Evolutionary conservation across 92 coral and sea anemone species (phyloP).

Genomic region (Phenganax marumi): DNA sequence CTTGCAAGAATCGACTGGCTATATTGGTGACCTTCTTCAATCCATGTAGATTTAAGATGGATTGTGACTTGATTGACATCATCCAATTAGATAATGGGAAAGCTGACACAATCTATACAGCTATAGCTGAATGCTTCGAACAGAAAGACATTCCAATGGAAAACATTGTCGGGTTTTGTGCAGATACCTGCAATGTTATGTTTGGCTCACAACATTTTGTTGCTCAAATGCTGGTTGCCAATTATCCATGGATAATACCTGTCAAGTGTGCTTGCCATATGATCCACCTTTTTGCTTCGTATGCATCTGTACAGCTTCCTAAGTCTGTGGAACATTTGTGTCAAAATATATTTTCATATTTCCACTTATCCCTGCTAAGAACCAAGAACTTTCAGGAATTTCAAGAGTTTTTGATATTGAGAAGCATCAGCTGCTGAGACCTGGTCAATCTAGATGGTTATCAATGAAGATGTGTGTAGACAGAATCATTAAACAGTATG

Average conservation of each 20-base stretch:
- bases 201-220: neutral
- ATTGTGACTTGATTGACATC: neutral
- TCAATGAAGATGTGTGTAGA: constrained; percentile 58
- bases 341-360: constrained; percentile 47
- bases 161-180: neutral
- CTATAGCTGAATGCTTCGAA: neutral
- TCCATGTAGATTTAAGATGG: neutral
- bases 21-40: too few relatives aligned
- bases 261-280: constrained; percentile 55
- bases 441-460: constrained; percentile 55
- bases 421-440: constrained; percentile 48
- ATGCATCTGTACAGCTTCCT: constrained; percentile 54
- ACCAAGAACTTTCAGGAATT: constrained; percentile 45
- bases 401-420: constrained; percentile 56
- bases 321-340: constrained; percentile 43
- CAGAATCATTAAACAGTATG: constrained; percentile 57
- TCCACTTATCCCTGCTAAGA: constrained; percentile 49
- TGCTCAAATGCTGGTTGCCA: constrained; percentile 5
- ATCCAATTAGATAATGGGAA: neutral
- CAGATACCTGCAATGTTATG: too few relatives aligned
- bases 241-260: constrained; percentile 5
- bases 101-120: constrained; percentile 2
- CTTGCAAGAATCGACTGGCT: constrained; percentile 1
- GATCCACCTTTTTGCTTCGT: constrained; percentile 52
- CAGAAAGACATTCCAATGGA: constrained; percentile 16